Evolutionary conservation across 2,113 vertebrate genomes (phyloP).

Genomic region (Tapirus terrestris): DNA sequence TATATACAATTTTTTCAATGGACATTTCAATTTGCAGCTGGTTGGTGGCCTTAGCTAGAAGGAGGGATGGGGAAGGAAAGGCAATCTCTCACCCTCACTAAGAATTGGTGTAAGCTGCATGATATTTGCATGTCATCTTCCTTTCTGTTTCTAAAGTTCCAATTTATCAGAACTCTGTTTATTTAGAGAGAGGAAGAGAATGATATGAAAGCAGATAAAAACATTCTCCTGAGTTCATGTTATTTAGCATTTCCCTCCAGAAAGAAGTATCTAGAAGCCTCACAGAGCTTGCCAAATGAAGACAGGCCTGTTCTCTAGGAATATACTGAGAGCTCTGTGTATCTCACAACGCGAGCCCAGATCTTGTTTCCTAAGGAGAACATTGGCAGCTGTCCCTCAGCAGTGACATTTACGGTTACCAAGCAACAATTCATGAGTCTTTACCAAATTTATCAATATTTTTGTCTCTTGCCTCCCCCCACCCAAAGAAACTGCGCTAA

Average conservation of each 20-base stretch:
- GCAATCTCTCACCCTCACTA: neutral
- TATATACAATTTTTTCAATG: neutral
- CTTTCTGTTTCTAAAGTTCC: neutral
- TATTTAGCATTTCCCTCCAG: constrained; percentile 30
- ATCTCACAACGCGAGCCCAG: neutral
- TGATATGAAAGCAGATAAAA: constrained; percentile 1
- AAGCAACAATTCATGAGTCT: constrained; percentile 18
- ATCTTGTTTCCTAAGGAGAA: constrained; percentile 42
- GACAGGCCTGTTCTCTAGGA: constrained; percentile 58
- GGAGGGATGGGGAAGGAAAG: neutral
- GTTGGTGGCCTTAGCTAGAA: constrained; percentile 26
- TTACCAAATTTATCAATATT: constrained; percentile 68
- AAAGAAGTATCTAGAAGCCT: constrained; percentile 73
- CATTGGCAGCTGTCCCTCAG: constrained; percentile 36
- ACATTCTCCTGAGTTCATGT: constrained; percentile 8
- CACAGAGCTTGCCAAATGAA: constrained; percentile 1
- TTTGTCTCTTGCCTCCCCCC: constrained; percentile 50
- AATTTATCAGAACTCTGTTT: neutral
- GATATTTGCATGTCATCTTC: neutral
- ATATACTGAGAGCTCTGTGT: neutral
- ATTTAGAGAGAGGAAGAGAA: neutral
- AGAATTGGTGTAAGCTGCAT: neutral
- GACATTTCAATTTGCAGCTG: neutral
- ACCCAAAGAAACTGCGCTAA: constrained; percentile 49
- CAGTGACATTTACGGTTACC: constrained; percentile 17